Conservation (phyloP, 2,888 invertebrate species). For the Pomacea canaliculata region DNA sequence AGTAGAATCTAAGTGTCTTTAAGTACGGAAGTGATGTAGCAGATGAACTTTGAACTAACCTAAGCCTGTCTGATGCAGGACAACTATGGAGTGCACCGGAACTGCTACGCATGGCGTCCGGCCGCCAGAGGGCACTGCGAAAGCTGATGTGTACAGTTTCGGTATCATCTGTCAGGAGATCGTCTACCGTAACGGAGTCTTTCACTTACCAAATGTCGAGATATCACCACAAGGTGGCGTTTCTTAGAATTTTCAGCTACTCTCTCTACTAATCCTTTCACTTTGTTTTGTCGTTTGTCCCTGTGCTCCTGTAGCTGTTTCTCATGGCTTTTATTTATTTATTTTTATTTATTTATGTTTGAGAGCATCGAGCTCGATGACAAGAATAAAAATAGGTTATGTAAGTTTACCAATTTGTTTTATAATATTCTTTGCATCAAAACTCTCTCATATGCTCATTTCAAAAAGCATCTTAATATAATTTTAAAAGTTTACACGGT, state of each 20-base stretch:
- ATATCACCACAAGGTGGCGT: constrained; percentile 52
- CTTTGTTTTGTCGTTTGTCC: background rate
- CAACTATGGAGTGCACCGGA: constrained; percentile 53
- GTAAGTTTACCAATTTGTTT: no score
- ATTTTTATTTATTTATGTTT: background rate
- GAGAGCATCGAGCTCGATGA: no score
- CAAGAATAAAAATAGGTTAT: no score
- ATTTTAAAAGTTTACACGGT: no score
- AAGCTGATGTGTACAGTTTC: constrained; percentile 83
- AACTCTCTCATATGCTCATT: no score
- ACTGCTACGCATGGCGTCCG: constrained; percentile 70
- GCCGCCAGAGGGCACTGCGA: constrained; percentile 59
- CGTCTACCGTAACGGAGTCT: constrained; percentile 72
- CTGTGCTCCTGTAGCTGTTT: background rate
- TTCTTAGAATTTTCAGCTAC: background rate
- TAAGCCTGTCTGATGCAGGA: constrained; percentile 31
- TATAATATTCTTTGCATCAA: no score
- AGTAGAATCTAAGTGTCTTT: no score
- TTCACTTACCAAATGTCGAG: constrained; percentile 56
- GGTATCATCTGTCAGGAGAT: constrained; percentile 92
- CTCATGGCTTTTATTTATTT: background rate
- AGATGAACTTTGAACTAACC: background rate
- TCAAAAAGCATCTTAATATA: no score
- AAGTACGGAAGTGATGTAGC: no score
- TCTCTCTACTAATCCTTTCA: background rate